Evolutionary conservation across 2,797 vertebrate species (phyloP).

Genomic region (Takifugu rubripes): DNA sequence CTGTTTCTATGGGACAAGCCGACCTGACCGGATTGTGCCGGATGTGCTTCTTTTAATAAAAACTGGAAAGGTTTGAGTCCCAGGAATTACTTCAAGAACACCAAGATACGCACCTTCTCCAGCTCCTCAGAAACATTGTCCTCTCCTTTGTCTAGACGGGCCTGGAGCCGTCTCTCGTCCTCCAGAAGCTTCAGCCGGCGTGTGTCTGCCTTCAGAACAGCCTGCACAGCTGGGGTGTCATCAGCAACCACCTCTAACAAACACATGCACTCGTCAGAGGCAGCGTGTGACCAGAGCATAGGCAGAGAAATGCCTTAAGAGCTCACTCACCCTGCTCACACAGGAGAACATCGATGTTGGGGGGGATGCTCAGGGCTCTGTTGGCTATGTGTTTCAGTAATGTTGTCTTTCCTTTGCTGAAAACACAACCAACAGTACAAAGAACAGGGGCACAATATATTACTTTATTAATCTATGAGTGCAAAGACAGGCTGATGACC

Average conservation of each 20-base stretch:
- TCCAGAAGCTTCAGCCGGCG: conserved; percentile 84
- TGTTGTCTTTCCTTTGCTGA: conserved; percentile 92
- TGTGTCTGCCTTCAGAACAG: conserved; percentile 88
- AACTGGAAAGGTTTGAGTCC: no score
- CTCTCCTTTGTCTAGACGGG: conserved; percentile 83
- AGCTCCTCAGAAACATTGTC: conserved; percentile 81
- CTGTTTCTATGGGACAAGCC: no score
- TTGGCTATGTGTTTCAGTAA: conserved; percentile 92
- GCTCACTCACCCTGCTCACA: conserved; percentile 86
- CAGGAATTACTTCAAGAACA: background rate
- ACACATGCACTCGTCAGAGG: background rate
- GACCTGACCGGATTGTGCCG: no score
- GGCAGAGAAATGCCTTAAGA: background rate
- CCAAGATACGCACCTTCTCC: conserved; percentile 74
- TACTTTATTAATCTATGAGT: background rate
- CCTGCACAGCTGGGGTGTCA: conserved; percentile 87
- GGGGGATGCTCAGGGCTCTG: conserved; percentile 88
- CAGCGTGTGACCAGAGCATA: background rate
- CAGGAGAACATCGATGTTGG: conserved; percentile 90
- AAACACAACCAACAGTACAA: background rate
- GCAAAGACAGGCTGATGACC: no score
- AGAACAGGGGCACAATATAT: background rate
- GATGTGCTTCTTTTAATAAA: no score
- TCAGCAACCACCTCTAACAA: conserved; percentile 87
- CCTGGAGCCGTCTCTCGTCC: conserved; percentile 83